Evolutionary conservation across 2,797 vertebrate species (phyloP), one percentile per base, ranked within the genome.

Genomic region (Hirundo rustica): DNA sequence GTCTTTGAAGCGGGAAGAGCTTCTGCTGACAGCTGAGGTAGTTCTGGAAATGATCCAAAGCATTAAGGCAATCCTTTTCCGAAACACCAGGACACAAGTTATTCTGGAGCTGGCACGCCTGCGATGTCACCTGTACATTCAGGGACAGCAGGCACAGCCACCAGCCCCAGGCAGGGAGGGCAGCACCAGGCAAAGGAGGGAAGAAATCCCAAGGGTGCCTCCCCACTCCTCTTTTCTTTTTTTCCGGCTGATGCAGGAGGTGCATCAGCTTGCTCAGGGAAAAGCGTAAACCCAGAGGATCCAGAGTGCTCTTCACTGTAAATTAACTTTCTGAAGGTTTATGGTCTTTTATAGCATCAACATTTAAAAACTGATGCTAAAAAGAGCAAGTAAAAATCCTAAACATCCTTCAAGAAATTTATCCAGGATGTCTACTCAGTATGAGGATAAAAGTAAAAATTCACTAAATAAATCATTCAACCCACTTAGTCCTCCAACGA

Each of bases 71-170:
- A 93, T 81, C 54, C 2, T 4, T n/a, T 81, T 80, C 83, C 36
- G 20, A 57, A 86, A 21, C 48, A 77, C 15, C 1, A 0, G 53
- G 60, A 19, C 76, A 34, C 61, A 26, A 55, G 60, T 70, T 55
- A 45, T 42, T 60, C 71, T 38, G 45, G 40, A 71, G n/a, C 47
- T 7, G 3, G 17, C 0, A 0, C 0, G 2, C 44, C 64, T 34
- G 6, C 34, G 36, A 6, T 10, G 53, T 73, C 84, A 76, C 64
- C 78, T 79, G 27, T 4, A 7, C 45, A 15, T 22, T 75, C 36
- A 16, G 36, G 55, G 48, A 58, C 48, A 66, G 45, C 54, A 68
- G 10, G 60, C 66, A 23, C 45, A 11, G 48, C 51, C 47, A 13
- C 6, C 54, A 38, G 16, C 47, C 38, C 29, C 48, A 36, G 23